Evolutionary conservation across 2,888 invertebrate species (phyloP), one percentile per base, ranked within the genome.

Genomic region (Tetragonula carbonaria): DNA sequence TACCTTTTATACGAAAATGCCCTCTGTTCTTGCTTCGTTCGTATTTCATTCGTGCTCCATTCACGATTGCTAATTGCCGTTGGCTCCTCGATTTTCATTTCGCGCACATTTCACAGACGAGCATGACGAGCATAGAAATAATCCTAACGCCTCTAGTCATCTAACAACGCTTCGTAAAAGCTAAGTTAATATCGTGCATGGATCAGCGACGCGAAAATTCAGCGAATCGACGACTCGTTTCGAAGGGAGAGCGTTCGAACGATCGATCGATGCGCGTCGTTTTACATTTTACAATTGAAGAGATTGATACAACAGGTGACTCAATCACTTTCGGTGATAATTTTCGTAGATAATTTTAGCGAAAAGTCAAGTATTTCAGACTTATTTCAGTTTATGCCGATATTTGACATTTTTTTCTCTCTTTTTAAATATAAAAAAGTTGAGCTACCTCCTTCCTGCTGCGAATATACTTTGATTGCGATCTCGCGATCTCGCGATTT

Each of bases 81-180:
- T 11, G 13, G 90, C 90, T 87, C 83, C 83, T 73, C 82, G 63
- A 66, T 84, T 90, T 92, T 88, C 72, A 90, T 92, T 90, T 80
- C 80, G 87, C 80, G 88, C 92, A 92, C 91, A 91, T 93, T 90
- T 91, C 91, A 91, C 8, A 92, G 86, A 86, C 91, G 90, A 91
- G 87, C 89, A 89, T 90, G 85, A 90, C n/a, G n/a, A n/a, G n/a
- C n/a, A n/a, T 38, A 38, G 89, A 90, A 91, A 90, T 92, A 93
- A 90, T 91, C 84, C 67, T 92, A 93, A 93, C 93, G 90, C 91
- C 91, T 93, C 93, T 93, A 93, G 93, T 93, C 93, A 93, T 91
- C 92, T 91, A 92, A 92, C 91, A 92, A 93, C 93, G 93, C 92
- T 93, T 93, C 91, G 88, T 91, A 92, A 91, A 91, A 90, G 87